Base-by-base conservation (phyloP, 1,140 invertebrate species). In the Apis dorsata region DNA sequence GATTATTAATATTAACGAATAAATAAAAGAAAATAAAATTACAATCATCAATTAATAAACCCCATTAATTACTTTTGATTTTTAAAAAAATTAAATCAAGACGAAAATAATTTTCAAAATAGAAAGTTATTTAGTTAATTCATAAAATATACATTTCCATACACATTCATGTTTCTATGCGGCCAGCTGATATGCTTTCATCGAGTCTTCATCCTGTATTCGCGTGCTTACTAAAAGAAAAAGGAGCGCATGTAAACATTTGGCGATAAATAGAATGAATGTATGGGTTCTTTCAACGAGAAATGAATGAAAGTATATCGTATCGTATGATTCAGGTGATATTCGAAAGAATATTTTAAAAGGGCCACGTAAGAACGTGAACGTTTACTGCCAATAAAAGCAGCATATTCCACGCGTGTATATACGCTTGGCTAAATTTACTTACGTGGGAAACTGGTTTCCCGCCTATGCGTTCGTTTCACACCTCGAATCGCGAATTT, bases 371-470 rank as follows among this genome's bases (percentile, higher is more conserved):
- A 65, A 74, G 59, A 73, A 24, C 55, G n/a, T 19, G 28, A 17
- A 60, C 57, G 79, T 66, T 81, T 74, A 68, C 53, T 15, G 72
- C 62, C 63, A 49, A 76, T 81, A n/a, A 60, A 75, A 60, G n/a
- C 72, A 34, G 51, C 28, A n/a, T 34, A 80, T 65, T 72, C 7
- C n/a, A 70, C 34, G 77, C 24, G 15, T 44, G 34, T 15, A 24
- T 78, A 57, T 11, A 57, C 24, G 21, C 44, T 9, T 24, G 28
- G 63, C 63, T 75, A 81, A 81, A 66, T 81, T 81, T 81, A 59
- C 72, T 44, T 51, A 21, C 62, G 63, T 28, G 34, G 57, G 72
- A 76, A 81, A 76, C 79, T 60, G 63, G 55, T 75, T 76, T 34
- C 55, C 11, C 1, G 0, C 24, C 0, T 24, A 66, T n/a, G 63